Evolutionary conservation across 2,113 vertebrate species (phyloP).

Genomic region (Turdus rufiventris): DNA sequence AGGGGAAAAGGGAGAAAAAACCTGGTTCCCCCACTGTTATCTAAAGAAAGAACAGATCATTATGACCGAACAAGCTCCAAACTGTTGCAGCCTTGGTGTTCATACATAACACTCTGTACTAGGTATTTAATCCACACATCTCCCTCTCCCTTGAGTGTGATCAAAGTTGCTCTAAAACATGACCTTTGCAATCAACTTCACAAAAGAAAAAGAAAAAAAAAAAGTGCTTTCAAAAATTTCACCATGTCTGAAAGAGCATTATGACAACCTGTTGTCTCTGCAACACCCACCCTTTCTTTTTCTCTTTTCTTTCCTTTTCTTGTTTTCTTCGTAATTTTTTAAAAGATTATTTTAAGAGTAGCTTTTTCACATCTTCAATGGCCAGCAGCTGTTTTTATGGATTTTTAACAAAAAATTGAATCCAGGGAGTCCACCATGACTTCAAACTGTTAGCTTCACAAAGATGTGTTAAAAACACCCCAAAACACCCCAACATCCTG

Average conservation of each 20-base stretch:
- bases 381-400: neutral
- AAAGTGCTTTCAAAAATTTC: neutral
- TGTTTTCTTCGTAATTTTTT: too few relatives aligned
- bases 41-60: neutral
- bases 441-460: neutral
- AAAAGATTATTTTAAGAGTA: neutral
- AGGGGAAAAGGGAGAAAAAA: neutral
- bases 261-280: neutral
- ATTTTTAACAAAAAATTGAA: neutral
- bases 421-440: neutral
- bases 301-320: too few relatives aligned
- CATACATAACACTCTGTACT: neutral
- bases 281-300: neutral
- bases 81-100: neutral
- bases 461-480: neutral
- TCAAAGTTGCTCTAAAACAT: neutral
- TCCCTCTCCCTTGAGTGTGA: neutral
- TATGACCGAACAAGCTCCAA: neutral
- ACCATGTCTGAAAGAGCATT: accelerated
- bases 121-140: neutral
- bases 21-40: neutral
- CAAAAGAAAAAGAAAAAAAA: neutral
- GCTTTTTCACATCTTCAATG: neutral
- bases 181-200: neutral
- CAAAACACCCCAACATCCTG: neutral